Base-by-base conservation (phyloP, 2,888 invertebrate species). In the Hirudinaria manillensis region DNA sequence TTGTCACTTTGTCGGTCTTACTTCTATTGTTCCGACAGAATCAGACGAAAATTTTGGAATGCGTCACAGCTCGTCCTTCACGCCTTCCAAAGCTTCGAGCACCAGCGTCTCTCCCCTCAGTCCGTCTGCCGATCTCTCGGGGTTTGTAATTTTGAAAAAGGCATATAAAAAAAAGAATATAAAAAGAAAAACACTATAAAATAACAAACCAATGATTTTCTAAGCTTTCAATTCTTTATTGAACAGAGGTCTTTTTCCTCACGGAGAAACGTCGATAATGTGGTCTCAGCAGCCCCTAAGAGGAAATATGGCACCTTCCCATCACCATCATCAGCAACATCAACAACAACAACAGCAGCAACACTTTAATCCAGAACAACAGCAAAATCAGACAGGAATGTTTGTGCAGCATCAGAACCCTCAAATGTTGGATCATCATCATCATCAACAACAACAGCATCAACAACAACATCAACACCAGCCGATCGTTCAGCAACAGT, bases 71-170 rank as follows among this genome's bases (percentile, higher is more conserved):
- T 61, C 61, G 21, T 70, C 70, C 6, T 70, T 70, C 70, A 45
- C 70, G n/a, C 70, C 70, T 27, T 70, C 70, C 38, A 70, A 70
- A 38, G 38, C 45, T n/a, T 53, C 70, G 32, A 72, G 72, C 38
- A 51, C 56, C 72, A 72, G 72, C 34, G 56, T 76, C 2, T 76
- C 76, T 38, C 76, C 76, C 4, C 53, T 75, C 21, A 65, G 55
- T 29, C 56, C 75, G 27, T 66, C 77, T n/a, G 66, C 66, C n/a
- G 36, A 32, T 10, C 45, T 29, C 61, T 7, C 24, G 2, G 29
- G 61, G 61, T 61, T 16, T 7, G 61, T n/a, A 27, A 27, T 24
- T 61, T 61, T 45, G 45, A 16, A 10, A 3, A 16, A 10, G 16
- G 16, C 3, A 45, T 7, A 45, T 1, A 10, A 45, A 45, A 45